Base-by-base conservation (phyloP, 2,797 vertebrate species). In the Poecilia picta region DNA sequence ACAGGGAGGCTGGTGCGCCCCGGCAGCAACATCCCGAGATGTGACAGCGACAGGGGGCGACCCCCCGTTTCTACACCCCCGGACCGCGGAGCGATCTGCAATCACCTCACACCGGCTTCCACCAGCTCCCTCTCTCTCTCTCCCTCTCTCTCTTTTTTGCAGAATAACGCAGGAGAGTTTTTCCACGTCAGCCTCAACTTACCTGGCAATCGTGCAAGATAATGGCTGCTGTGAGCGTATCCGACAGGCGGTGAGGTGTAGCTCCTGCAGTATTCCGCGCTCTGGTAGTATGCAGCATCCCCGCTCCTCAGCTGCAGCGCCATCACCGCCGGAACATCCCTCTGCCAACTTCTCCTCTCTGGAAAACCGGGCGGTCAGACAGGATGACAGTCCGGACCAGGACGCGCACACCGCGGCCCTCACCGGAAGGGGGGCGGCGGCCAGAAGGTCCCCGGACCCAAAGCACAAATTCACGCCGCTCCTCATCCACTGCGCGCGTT, bases 251-350 rank as follows among this genome's bases (percentile, higher is more conserved):
- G 91, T 8, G 94, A 90, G 6, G 82, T 93, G 87, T 94, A 95
- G 85, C 93, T 90, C 87, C 91, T 94, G 93, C 93, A 96, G 85
- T 89, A 96, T 1, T 93, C 89, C 74, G 93, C 93, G 81, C 92
- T 90, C 90, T 94, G 94, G 89, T 94, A 95, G 88, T 93, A 95
- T 39, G 93, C 82, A 39, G 91, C 94, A 93, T 94, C 94, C 81
- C 90, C 92, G 85, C 87, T 94, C 88, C 92, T 95, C 53, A 96
- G 94, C 89, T 96, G 95, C 93, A 96, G 91, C 95, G 96, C 95
- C 96, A 97, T 97, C 95, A 95, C 95, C 84, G 85, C 90, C 87
- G 89, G 90, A 84, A 82, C 90, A 93, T 94, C 94, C 91, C 92
- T 87, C 81, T 80, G 90, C 85, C 92, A 95, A 95, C 94, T 95